Conservation (phyloP, 30 jellyfish, hydroid and myxozoan species). For the Cassiopea andromeda region DNA sequence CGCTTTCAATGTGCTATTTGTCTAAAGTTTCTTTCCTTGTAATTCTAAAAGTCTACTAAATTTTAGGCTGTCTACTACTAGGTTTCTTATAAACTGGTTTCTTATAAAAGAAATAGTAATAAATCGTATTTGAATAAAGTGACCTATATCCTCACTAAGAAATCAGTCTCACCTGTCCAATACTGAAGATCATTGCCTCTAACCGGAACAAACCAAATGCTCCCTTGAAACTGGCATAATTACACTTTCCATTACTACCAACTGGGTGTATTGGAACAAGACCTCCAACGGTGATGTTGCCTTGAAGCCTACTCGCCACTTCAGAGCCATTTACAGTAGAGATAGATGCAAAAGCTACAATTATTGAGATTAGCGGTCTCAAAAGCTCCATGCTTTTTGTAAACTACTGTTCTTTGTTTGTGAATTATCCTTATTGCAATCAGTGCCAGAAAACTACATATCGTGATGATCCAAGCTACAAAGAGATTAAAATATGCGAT, state of each 20-base stretch:
- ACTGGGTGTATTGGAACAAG: constrained; percentile 79
- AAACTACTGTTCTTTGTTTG: background rate
- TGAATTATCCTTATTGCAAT: too few species aligned
- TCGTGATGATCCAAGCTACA: too few species aligned
- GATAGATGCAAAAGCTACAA: background rate
- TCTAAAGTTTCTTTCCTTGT: too few species aligned
- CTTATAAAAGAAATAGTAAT: background rate
- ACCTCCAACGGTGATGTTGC: constrained; percentile 84
- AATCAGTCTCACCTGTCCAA: constrained; percentile 55
- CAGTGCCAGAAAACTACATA: too few species aligned
- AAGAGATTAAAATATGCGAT: too few species aligned
- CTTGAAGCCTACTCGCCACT: constrained; percentile 45
- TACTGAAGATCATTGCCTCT: constrained; percentile 91
- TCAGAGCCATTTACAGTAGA: background rate
- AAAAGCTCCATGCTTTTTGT: background rate
- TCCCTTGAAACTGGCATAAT: constrained; percentile 53
- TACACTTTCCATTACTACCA: constrained; percentile 36
- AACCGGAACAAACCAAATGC: constrained; percentile 82
- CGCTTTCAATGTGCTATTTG: too few species aligned
- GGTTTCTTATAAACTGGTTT: background rate
- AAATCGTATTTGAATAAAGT: background rate
- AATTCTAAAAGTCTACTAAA: too few species aligned
- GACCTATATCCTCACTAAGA: background rate
- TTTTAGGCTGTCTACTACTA: too few species aligned
- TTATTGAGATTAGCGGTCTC: too few species aligned